Base-by-base conservation (phyloP, 2,797 vertebrate species). In the Ciconia nigra region DNA sequence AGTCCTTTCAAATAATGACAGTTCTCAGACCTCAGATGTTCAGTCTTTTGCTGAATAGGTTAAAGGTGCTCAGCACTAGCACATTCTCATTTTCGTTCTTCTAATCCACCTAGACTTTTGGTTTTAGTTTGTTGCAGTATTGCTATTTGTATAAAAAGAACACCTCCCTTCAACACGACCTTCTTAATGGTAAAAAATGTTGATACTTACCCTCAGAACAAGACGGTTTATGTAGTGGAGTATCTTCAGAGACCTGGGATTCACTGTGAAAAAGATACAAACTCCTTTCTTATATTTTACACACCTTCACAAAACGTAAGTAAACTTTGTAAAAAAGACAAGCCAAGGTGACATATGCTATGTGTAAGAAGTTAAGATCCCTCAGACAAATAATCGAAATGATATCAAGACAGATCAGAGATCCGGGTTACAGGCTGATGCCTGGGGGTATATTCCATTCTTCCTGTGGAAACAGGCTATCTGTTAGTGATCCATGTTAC, bases 171-270 rank as follows among this genome's bases (percentile, higher is more conserved):
- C 29, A 81, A 52, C 35, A 55, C 5, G 1, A 35, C 11, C 15
- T 28, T 59, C 33, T 41, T 57, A 35, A 35, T 7, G 7, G 7
- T 35, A 65, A 70, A 35, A 51, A 25, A 22, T 13, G 21, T 59
- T 89, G 87, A 37, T 79, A 88, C 96, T 97, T 77, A 98, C 98
- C 94, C 63, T 94, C 91, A 89, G 95, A 96, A 74, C 62, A 76
- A 89, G 91, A 69, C 2, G 57, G 59, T 58, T 98, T 94, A 44
- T 31, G 44, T 5, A 85, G 87, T 0, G 81, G 92, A 95, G 47
- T 18, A 42, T 93, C 96, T 96, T 96, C 97, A 78, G 35, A 78
- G 61, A 79, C 22, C 65, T 51, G 92, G 77, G 91, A 83, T 69
- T 94, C 94, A 93, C 98, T 98, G 92, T 65, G 39, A 96, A 97